Evolutionary conservation across 1,140 invertebrate species (phyloP).

Genomic region (Drosophila rufa): DNA sequence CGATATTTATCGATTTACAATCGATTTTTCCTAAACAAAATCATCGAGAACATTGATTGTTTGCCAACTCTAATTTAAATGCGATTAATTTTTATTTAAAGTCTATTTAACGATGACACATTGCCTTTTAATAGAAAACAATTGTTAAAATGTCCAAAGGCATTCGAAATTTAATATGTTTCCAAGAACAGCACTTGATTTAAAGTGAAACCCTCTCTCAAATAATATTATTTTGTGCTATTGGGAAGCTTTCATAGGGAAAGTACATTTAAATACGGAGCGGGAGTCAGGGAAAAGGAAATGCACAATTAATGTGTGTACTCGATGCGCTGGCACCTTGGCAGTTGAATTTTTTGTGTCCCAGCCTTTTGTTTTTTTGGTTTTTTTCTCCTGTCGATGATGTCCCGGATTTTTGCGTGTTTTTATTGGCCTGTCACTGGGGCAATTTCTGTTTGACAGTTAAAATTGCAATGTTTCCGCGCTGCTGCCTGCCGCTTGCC

Average conservation of each 20-base stretch:
- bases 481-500: slow-evolving; percentile 8
- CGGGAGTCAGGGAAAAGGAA: no score
- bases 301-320: background rate
- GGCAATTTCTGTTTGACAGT: slow-evolving; percentile 66
- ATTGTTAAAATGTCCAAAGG: no score
- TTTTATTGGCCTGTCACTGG: slow-evolving; percentile 48
- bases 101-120: no score
- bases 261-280: background rate
- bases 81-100: no score
- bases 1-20: no score
- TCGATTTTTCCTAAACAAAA: no score
- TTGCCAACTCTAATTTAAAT: no score
- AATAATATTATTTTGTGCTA: background rate
- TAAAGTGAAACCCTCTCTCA: no score
- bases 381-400: background rate
- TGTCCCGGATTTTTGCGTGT: slow-evolving; percentile 34
- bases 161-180: no score
- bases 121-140: no score
- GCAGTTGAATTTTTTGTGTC: background rate
- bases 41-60: no score
- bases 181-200: no score
- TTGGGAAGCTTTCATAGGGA: background rate
- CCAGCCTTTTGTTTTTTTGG: slow-evolving; percentile 1
- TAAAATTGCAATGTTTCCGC: slow-evolving; percentile 53
- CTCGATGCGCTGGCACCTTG: slow-evolving; percentile 16